These are phyloP conservation scores for Chionis minor DNA, from an alignment of 2,113 vertebrate species.

Conservation along the genomic window DNA sequence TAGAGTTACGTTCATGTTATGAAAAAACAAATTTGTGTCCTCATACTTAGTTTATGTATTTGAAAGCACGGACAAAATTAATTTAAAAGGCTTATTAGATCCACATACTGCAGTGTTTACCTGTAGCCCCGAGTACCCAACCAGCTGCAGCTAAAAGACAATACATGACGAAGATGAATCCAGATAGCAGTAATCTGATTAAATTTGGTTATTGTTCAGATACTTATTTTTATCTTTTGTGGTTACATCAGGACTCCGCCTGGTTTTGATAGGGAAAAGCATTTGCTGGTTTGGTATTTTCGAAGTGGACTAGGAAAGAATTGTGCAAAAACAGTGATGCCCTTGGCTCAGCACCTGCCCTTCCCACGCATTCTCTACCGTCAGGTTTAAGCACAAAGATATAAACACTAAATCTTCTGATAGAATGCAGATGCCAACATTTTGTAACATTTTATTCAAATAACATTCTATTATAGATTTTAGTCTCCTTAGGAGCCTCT, in stretches of 20 bases:
- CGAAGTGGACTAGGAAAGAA: background rate
- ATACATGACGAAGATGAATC: background rate
- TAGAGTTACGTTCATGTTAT: background rate
- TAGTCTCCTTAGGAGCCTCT: constrained; percentile 15
- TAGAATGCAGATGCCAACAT: background rate
- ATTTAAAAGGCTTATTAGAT: background rate
- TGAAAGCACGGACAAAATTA: background rate
- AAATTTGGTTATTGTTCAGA: background rate
- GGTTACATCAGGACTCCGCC: background rate
- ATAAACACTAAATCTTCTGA: background rate
- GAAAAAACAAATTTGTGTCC: background rate
- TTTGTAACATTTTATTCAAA: background rate
- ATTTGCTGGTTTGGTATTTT: background rate
- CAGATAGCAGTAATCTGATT: background rate
- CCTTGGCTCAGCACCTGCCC: background rate
- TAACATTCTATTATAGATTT: constrained; percentile 35
- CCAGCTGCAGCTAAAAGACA: background rate
- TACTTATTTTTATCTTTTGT: background rate
- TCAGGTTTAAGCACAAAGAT: background rate
- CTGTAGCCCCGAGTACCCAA: background rate
- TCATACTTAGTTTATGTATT: background rate
- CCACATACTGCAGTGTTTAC: background rate
- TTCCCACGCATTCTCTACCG: background rate
- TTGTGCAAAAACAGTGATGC: background rate
- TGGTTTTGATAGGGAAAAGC: background rate